Base-by-base conservation (phyloP, 2,888 invertebrate species). In the Idaea dimidiata region DNA sequence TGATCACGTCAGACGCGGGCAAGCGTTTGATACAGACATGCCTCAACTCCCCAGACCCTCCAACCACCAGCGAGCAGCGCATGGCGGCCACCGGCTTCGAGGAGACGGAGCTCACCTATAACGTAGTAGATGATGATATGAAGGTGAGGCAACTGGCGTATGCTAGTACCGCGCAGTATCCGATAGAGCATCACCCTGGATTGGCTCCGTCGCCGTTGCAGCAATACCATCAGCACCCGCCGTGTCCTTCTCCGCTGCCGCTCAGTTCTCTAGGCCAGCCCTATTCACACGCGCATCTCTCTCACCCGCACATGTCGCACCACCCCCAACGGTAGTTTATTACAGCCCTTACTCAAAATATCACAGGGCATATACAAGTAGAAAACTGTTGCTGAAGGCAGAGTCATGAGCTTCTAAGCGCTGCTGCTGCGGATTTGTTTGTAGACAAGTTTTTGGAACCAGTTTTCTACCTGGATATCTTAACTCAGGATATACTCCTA, bases 31-130 rank as follows among this genome's bases (percentile, higher is more conserved):
- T 99, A 82, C 99, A 99, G 93, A 99, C 99, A 75, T 99, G 99
- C 91, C 95, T 99, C 69, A 99, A 99, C 92, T 98, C 98, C 59
- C 99, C 99, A 58, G 99, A 99, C 90, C 98, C 97, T 68, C 96
- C 95, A 66, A 95, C 93, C 68, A 95, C 95, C 73, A 96, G 96
- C 70, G 98, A 99, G 93, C 99, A 99, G 91, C 94, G 99, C 77
- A 99, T 99, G 99, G 98, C 98, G 66, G 99, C 99, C 69, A 98
- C 98, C 63, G 99, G 99, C 78, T 99, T 98, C 94, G 99, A 99
- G 94, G 99, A 99, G 93, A 98, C 99, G 72, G 99, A 99, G 94
- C 95, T 99, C 82, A 98, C 98, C 81, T 99, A 98, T 95, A 97
- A 97, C 94, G 96, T 97, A 91, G 96, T 96, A 91, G 97, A 97